A percentile compares a stretch with the other conserved stretches of the same genome.
Conservation (phyloP, 2,888 invertebrate genomes). For the Catonia carolina region DNA sequence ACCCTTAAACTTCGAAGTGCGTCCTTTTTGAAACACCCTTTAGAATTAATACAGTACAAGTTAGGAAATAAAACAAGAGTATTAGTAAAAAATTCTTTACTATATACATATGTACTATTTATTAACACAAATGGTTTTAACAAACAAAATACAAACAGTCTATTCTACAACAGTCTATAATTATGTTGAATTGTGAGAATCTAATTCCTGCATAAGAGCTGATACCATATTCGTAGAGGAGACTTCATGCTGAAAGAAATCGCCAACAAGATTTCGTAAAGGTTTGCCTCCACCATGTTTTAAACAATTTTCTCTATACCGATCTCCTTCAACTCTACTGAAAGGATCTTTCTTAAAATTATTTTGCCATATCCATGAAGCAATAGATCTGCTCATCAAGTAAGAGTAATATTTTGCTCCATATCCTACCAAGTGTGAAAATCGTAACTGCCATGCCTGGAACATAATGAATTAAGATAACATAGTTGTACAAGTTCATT, state of each 20-base stretch:
- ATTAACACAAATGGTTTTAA: too few species aligned
- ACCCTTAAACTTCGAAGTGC: too few species aligned
- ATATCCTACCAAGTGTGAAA: slow-evolving; percentile 95
- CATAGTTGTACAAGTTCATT: too few species aligned
- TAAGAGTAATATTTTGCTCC: slow-evolving; percentile 99
- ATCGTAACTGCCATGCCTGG: slow-evolving; percentile 90
- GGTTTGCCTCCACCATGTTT: slow-evolving; percentile 84
- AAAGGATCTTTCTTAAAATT: slow-evolving; percentile 76
- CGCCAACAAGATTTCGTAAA: slow-evolving; percentile 54
- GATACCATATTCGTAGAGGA: slow-evolving; percentile 70
- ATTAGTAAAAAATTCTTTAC: too few species aligned
- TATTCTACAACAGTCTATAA: too few species aligned
- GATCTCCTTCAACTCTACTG: slow-evolving; percentile 67
- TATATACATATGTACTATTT: too few species aligned
- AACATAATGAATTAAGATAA: too few species aligned
- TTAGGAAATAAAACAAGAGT: too few species aligned
- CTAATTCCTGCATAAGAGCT: slow-evolving; percentile 53
- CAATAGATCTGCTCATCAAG: slow-evolving; percentile 86
- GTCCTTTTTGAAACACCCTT: too few species aligned
- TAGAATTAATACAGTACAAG: too few species aligned
- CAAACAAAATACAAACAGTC: too few species aligned
- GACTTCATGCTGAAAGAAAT: slow-evolving; percentile 69
- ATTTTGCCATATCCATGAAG: slow-evolving; percentile 86
- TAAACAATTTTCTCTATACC: slow-evolving; percentile 68
- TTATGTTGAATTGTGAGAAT: slow-evolving; percentile 3